Conservation (phyloP, 2,797 vertebrate species). For the Eptatretus atami region DNA sequence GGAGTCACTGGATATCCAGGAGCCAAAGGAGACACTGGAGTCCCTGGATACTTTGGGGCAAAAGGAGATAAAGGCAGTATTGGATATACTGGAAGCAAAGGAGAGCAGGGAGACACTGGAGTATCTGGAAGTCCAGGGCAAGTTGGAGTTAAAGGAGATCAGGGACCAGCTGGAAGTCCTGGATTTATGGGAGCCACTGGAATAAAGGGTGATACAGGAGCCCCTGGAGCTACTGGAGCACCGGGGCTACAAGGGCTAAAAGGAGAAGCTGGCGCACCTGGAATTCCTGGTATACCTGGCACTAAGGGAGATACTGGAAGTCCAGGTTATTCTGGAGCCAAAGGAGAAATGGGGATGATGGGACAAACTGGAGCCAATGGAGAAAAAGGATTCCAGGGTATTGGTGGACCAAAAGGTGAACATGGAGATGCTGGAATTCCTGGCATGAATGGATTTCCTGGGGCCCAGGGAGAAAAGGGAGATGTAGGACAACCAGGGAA, state of each 20-base stretch:
- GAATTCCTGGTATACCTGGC: constrained; percentile 51
- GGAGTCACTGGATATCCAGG: no score
- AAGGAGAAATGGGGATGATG: constrained; percentile 15
- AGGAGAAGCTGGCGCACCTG: constrained; percentile 11
- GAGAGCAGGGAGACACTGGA: no score
- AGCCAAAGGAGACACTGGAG: no score
- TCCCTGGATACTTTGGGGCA: no score
- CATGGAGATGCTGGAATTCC: constrained; percentile 28
- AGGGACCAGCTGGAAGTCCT: constrained; percentile 25
- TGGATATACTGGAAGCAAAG: no score
- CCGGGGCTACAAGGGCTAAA: constrained; percentile 22
- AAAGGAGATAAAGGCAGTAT: no score
- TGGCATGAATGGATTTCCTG: constrained; percentile 15
- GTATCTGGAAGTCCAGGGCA: no score
- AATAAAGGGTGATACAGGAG: no score
- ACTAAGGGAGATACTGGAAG: constrained; percentile 40
- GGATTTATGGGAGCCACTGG: constrained; percentile 18
- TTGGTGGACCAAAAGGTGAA: constrained; percentile 21
- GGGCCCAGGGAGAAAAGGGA: no score
- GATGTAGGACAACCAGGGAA: no score
- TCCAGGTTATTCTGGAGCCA: constrained; percentile 58
- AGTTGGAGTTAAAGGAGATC: constrained; percentile 20
- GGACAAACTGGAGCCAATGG: constrained; percentile 20
- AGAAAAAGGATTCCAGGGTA: constrained; percentile 17
- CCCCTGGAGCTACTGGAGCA: constrained; percentile 11